Evolutionary conservation across 2,888 invertebrate species (phyloP), one percentile per base, ranked within the genome.

Genomic region (Netelia fuscicornis): DNA sequence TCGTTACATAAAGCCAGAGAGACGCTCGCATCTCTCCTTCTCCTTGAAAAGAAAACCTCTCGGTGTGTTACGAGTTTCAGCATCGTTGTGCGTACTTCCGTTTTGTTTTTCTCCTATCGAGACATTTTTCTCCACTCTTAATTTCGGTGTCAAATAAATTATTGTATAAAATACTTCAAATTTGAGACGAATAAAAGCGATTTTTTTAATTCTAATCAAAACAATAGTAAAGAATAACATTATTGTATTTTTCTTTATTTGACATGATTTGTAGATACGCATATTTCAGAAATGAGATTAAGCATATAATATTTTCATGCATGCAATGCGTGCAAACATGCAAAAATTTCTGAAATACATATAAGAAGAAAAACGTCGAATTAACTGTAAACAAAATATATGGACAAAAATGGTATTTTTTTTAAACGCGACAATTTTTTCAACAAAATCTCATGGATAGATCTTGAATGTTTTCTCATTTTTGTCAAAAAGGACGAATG

Each of bases 1-100:
- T 90, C 90, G 88, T 89, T 89, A 90, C 87, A 86, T 84, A 83
- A 30, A 60, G 25, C 52, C 20, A 25, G 30, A 9, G 70, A 65
- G 54, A 60, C 10, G 70, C 30, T 30, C 13, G 81, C 83, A 78
- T 78, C 78, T 85, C 77, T 85, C 58, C 85, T 76, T 81, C 78
- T 74, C 71, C 48, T 42, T 65, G 17, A n/a, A 65, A 20, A 71
- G 56, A 71, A 30, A 52, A 56, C 30, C n/a, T 52, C 30, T 54
- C 9, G 54, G 30, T 30, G n/a, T 70, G 9, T 54, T 23, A 30
- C 30, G 20, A 20, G 54, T 56, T 71, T 37, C 3, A 52, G 52
- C 48, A 67, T 23, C 44, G 8, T 20, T 23, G 10, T 23, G 10
- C 8, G 13, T 37, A 5, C 8, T 52, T 52, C 48, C 52, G 5